Percentiles rank a stretch among this genome's conserved stretches.
These are phyloP conservation scores for Contarinia nasturtii DNA, from an alignment of 1,140 invertebrate genomes.

Conservation along the genomic window DNA sequence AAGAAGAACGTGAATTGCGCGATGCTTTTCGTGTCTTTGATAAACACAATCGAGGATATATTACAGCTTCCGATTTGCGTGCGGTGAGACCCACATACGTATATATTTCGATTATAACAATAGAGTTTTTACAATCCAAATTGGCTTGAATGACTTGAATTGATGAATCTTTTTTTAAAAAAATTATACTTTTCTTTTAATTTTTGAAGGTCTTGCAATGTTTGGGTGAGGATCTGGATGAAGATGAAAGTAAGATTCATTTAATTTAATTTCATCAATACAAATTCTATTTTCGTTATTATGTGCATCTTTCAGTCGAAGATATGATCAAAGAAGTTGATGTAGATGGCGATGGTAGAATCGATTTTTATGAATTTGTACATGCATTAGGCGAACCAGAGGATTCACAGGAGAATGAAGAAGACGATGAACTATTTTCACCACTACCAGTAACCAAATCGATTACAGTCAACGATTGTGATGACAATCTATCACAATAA, in stretches of 20 bases:
- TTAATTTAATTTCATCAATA: neutral
- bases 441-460: constrained; percentile 21
- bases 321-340: constrained; percentile 87
- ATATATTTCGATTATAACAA: too few species aligned
- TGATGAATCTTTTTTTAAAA: too few species aligned
- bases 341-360: constrained; percentile 71
- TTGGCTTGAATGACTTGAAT: too few species aligned
- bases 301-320: constrained; percentile 46
- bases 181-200: too few species aligned
- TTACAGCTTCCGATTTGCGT: constrained; percentile 63
- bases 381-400: constrained; percentile 66
- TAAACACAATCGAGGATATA: constrained; percentile 71
- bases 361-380: constrained; percentile 79
- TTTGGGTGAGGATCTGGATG: constrained; percentile 63
- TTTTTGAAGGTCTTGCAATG: constrained; percentile 72
- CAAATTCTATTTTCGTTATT: constrained; percentile 1
- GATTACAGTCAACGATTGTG: constrained; percentile 7
- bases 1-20: constrained; percentile 68
- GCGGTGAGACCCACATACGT: too few species aligned
- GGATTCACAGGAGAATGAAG: constrained; percentile 59
- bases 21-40: constrained; percentile 78
- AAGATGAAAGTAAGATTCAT: constrained; percentile 55
- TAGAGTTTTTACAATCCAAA: too few species aligned
- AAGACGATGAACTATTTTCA: constrained; percentile 41
- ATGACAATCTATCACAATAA: neutral